phyloP scores from a whole-genome alignment of 2,797 vertebrate genomes.

The Carcharodon carcharias region DNA sequence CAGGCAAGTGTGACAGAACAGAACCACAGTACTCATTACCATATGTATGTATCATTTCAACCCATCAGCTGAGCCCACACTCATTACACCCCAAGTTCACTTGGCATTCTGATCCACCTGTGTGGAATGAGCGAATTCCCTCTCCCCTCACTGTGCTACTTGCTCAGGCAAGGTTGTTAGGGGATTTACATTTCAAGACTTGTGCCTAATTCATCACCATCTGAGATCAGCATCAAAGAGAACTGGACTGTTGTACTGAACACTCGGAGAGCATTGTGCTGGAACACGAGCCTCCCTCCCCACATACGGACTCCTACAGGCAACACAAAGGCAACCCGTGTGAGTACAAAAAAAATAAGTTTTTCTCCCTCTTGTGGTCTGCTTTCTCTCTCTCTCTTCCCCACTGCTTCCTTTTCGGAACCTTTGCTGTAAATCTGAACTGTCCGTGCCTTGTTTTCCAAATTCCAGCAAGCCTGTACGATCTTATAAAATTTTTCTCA shows the following conservation, averaged over 20 bases:
- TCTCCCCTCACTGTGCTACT: background rate
- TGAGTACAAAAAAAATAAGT: slow-evolving; percentile 9
- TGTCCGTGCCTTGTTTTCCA: background rate
- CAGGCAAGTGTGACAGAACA: slow-evolving; percentile 6
- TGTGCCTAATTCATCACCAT: slow-evolving; percentile 11
- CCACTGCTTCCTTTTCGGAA: background rate
- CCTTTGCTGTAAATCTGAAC: background rate
- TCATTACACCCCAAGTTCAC: background rate
- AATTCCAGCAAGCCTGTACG: background rate
- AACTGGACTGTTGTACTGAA: background rate
- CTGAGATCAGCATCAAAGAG: background rate
- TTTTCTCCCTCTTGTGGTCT: background rate
- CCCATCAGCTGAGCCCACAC: slow-evolving; percentile 14
- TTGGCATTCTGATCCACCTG: slow-evolving; percentile 29
- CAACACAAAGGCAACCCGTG: background rate
- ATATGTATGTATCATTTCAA: slow-evolving; percentile 1
- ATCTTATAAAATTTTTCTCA: background rate
- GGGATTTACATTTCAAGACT: slow-evolving; percentile 20
- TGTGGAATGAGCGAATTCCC: too few species aligned
- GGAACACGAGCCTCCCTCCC: background rate
- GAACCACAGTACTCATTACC: background rate
- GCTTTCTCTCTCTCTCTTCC: too few species aligned
- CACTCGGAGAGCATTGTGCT: background rate
- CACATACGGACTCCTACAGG: slow-evolving; percentile 2
- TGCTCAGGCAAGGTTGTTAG: slow-evolving; percentile 8